Percentiles rank a stretch among this genome's conserved stretches.
Conservation (phyloP, 2,888 invertebrate genomes). For the Platypus cylindrus region DNA sequence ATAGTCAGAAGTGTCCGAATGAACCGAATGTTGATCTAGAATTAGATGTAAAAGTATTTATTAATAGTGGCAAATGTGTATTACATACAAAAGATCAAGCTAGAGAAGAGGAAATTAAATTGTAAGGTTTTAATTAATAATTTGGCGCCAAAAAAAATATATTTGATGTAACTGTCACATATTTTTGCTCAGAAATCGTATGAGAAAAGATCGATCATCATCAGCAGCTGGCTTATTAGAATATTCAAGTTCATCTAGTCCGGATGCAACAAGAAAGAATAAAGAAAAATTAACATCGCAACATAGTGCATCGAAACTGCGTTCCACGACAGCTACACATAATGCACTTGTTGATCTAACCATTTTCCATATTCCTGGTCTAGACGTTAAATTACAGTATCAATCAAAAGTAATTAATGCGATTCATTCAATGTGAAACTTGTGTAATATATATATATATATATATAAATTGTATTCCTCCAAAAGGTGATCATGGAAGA, state of each 20-base stretch:
- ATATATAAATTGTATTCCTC: conserved; percentile 1
- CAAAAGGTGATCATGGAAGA: conserved; percentile 21
- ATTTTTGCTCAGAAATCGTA: conserved; percentile 35
- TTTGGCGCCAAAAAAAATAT: neutral
- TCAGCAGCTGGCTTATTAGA: conserved; percentile 35
- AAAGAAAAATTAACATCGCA: conserved; percentile 31
- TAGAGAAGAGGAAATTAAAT: conserved; percentile 54
- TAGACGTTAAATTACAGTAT: conserved; percentile 54
- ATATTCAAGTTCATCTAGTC: conserved; percentile 28
- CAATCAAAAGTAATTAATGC: conserved; percentile 29
- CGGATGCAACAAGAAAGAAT: conserved; percentile 32
- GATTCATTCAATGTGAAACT: neutral
- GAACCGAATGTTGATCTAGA: conserved; percentile 94
- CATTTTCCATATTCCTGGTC: conserved; percentile 80
- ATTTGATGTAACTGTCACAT: neutral
- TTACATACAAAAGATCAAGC: conserved; percentile 78
- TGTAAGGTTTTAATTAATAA: conserved; percentile 28
- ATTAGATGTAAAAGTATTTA: conserved; percentile 88
- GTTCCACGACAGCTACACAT: conserved; percentile 33
- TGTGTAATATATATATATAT: conserved; percentile 1
- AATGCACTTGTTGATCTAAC: conserved; percentile 56
- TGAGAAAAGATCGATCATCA: conserved; percentile 56
- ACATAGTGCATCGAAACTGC: conserved; percentile 27
- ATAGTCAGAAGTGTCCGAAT: conserved; percentile 43
- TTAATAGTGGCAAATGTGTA: conserved; percentile 94